Evolutionary conservation across 2,113 vertebrate genomes (phyloP).

Genomic region (Lucifuga dentata): DNA sequence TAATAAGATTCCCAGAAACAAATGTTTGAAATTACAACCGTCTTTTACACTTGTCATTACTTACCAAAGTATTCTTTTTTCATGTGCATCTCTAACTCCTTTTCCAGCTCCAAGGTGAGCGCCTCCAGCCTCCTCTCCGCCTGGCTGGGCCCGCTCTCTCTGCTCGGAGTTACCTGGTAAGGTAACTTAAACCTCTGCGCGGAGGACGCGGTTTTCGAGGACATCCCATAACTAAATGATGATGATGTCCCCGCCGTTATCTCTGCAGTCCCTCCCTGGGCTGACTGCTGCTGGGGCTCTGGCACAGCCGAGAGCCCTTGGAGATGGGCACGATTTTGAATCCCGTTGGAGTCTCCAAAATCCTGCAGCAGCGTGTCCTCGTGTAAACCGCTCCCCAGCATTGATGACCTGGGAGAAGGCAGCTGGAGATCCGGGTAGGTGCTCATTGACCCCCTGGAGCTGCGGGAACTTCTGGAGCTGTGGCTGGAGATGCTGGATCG

Average conservation of each 20-base stretch:
- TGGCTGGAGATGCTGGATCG: slow-evolving; percentile 94
- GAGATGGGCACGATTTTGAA: slow-evolving; percentile 77
- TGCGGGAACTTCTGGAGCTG: slow-evolving; percentile 88
- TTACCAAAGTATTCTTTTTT: slow-evolving; percentile 98
- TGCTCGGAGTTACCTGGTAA: slow-evolving; percentile 89
- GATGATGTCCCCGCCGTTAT: slow-evolving; percentile 64
- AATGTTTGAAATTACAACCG: too few relatives aligned
- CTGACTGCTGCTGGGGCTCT: slow-evolving; percentile 71
- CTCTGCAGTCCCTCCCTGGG: slow-evolving; percentile 63
- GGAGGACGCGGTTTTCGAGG: slow-evolving; percentile 77
- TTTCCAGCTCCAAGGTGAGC: slow-evolving; percentile 95
- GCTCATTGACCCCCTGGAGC: slow-evolving; percentile 91
- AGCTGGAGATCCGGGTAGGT: slow-evolving; percentile 88
- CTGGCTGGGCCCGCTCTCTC: slow-evolving; percentile 92
- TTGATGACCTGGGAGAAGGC: slow-evolving; percentile 87
- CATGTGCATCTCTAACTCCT: slow-evolving; percentile 95
- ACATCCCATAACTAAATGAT: slow-evolving; percentile 75
- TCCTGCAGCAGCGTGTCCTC: slow-evolving; percentile 84
- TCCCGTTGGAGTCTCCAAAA: slow-evolving; percentile 80
- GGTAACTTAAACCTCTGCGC: slow-evolving; percentile 88
- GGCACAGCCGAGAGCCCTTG: slow-evolving; percentile 81
- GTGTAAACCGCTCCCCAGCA: slow-evolving; percentile 82
- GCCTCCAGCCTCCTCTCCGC: slow-evolving; percentile 93
- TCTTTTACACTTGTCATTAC: slow-evolving; percentile 51
- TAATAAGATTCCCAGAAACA: too few relatives aligned